Evolutionary conservation across 2,888 invertebrate species (phyloP), one percentile per base, ranked within the genome.

Genomic region (Carabus problematicus): DNA sequence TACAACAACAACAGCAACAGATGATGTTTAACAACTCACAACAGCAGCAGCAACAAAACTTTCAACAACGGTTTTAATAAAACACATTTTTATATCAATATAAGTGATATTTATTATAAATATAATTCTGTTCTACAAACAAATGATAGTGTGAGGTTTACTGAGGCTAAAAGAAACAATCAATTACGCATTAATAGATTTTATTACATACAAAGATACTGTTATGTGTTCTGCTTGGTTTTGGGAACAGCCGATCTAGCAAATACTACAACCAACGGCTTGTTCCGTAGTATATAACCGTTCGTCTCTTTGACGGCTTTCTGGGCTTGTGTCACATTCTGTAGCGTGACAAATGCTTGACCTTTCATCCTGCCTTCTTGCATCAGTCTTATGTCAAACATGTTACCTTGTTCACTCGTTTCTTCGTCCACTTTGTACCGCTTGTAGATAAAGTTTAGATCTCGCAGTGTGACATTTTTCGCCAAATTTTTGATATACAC

Each of bases 361-460:
- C 97, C 97, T 81, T 96, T 97, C 97, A 97, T 97, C 77, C 95
- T 86, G 0, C 97, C 97, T 80, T 95, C 94, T 78, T 94, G 93
- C 95, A 97, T 94, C 11, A 96, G 85, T 74, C 92, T 86, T 3
- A 97, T 88, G 79, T 88, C 87, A 80, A 89, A 86, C 54, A 84
- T 83, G 71, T 83, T 83, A 8, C 82, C 79, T 60, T 85, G 82
- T 56, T 83, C 74, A 8, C 75, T 74, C 6, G 71, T 69, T 2
- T 72, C 81, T 18, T 80, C 75, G 63, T 82, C 75, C 4, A 67
- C 55, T 41, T 47, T 41, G 77, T 91, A 95, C 62, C 90, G 84
- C 70, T 87, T 88, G 79, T 90, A 97, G 72, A 97, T 89, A 73
- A 86, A 86, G 74, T 88, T 87, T 3, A 97, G 82, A 82, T 94